Conservation (phyloP, 2,113 vertebrate genomes). For the Petrocephalus zakoni region DNA sequence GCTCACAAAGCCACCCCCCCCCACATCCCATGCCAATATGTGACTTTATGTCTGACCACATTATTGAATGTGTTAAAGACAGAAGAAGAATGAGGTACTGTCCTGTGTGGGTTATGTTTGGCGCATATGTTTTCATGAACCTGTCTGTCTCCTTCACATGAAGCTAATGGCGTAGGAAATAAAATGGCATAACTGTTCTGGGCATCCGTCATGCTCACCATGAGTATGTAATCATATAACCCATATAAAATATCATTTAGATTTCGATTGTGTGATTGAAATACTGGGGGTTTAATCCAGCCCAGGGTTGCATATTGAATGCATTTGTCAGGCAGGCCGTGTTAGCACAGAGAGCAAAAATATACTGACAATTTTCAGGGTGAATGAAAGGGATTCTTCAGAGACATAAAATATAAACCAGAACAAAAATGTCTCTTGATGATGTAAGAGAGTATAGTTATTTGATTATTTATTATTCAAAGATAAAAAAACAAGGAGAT, state of each 20-base stretch:
- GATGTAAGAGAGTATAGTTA: not conserved
- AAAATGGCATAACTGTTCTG: not conserved
- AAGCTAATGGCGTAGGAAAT: not conserved
- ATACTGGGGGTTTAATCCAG: not conserved
- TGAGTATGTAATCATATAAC: too few relatives aligned
- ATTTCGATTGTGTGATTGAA: not conserved
- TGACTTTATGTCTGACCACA: not conserved
- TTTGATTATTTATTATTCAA: not conserved
- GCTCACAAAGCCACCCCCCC: not conserved
- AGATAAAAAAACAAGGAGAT: not conserved
- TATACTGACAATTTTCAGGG: not conserved
- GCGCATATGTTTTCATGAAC: not conserved
- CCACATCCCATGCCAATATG: not conserved
- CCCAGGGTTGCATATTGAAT: not conserved
- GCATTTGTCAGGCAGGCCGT: not conserved
- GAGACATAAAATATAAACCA: not conserved
- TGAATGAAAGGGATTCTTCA: not conserved
- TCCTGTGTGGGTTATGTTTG: not conserved
- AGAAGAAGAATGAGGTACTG: not conserved
- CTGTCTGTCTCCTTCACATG: not conserved
- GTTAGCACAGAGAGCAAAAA: not conserved
- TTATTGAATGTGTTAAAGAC: not conserved
- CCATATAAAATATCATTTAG: not conserved
- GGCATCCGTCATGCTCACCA: not conserved
- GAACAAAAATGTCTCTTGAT: conserved; percentile 12